Evolutionary conservation across 2,888 invertebrate species (phyloP), one percentile per base, ranked within the genome.

Genomic region (Onchidella celtica): DNA sequence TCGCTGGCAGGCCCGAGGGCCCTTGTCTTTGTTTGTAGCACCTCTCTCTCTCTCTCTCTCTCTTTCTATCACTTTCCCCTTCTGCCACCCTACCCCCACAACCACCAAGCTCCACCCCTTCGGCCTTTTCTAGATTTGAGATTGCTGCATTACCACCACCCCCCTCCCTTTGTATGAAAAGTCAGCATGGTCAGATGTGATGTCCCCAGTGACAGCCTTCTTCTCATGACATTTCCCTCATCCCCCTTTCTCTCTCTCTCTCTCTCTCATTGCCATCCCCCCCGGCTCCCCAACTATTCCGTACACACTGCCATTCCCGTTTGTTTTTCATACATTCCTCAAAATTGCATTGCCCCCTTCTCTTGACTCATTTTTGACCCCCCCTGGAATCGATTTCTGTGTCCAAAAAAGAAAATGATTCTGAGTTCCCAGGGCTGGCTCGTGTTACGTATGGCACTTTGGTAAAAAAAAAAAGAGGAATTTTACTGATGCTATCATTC

Each of bases 331-430:
- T 21, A 17, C n/a, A 59, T 72, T 72, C 59, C 34, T 72, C 72
- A 55, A 34, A 72, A 72, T 59, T 72, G 59, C 72, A 72, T n/a
- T n/a, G n/a, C n/a, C n/a, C n/a, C n/a, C 59, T 36, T 34, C 27
- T 72, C 72, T 72, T 72, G 72, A 72, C 72, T 55, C 1, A n/a
- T 55, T 17, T 59, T 34, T 57, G 34, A 34, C 32, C 59, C 24
- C 59, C 57, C 57, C 11, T 21, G 1, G n/a, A 57, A 72, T 72
- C 72, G 72, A 72, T 72, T 59, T 72, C 72, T 59, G 55, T 72
- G 36, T 59, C 72, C 21, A 29, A 59, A 34, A 57, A 40, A 38
- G 36, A n/a, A n/a, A n/a, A n/a, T n/a, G n/a, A n/a, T n/a, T n/a
- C n/a, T n/a, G n/a, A n/a, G n/a, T n/a, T n/a, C n/a, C n/a, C n/a